Evolutionary conservation across 2,797 vertebrate genomes (phyloP).

Genomic region (Rhinichthys osculus): DNA sequence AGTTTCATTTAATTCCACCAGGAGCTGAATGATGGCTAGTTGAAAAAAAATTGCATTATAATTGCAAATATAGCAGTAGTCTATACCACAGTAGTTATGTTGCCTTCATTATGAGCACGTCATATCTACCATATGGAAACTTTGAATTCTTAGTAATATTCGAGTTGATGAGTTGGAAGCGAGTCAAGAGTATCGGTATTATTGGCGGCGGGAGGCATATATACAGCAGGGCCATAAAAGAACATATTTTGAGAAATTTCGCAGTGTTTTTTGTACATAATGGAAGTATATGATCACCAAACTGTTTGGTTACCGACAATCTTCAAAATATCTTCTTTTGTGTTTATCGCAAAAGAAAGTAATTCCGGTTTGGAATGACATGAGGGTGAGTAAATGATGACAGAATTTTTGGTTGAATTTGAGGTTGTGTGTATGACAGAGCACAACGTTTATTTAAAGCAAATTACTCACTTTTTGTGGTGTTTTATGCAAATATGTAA

Average conservation of each 20-base stretch:
- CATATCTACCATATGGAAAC: not conserved
- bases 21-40: not conserved
- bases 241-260: not conserved
- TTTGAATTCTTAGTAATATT: not conserved
- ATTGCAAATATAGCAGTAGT: not conserved
- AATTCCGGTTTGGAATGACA: not conserved
- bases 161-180: not conserved
- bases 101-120: not conserved
- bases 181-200: not conserved
- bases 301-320: not conserved
- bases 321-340: not conserved
- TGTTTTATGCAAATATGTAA: not conserved
- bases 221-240: not conserved
- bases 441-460: not conserved
- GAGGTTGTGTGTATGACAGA: not conserved
- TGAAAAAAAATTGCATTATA: not conserved
- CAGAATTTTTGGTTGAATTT: not conserved
- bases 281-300: not conserved
- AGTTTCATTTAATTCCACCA: not conserved
- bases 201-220: not conserved
- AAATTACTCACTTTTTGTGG: not conserved
- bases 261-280: not conserved
- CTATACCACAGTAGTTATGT: not conserved
- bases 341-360: not conserved
- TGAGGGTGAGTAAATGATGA: not conserved